Conservation (phyloP, 2,888 invertebrate species). For the Ichneumon xanthorius region DNA sequence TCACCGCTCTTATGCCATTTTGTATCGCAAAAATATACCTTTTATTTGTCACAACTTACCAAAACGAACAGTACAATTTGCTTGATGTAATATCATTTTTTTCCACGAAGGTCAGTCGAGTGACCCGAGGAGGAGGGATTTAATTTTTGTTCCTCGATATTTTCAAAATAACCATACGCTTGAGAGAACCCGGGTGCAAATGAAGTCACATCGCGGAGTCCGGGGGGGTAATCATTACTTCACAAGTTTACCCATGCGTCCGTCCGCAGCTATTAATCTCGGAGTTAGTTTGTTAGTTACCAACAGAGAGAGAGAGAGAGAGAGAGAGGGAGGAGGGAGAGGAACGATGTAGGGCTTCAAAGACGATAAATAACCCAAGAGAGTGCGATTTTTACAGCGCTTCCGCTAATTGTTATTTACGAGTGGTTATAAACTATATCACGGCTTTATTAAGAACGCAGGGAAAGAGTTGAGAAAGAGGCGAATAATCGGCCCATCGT, state of each 20-base stretch:
- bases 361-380: conserved; percentile 74
- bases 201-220: conserved; percentile 71
- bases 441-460: conserved; percentile 77
- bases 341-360: conserved; percentile 26
- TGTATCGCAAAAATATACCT: not conserved
- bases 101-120: conserved; percentile 17
- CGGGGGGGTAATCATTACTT: conserved; percentile 75
- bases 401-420: conserved; percentile 82
- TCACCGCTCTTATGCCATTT: conserved; percentile 6
- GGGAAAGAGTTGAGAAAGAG: conserved; percentile 30
- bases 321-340: conserved; percentile 38
- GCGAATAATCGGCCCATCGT: conserved; percentile 55
- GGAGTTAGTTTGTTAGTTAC: conserved; percentile 79
- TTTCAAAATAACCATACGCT: conserved; percentile 13
- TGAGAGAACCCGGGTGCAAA: conserved; percentile 69
- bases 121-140: conserved; percentile 7
- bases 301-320: conserved; percentile 56
- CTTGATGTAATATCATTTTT: conserved; percentile 19
- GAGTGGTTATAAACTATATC: conserved; percentile 79
- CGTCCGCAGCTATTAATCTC: conserved; percentile 79
- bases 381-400: conserved; percentile 75
- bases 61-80: conserved; percentile 8
- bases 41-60: conserved; percentile 20
- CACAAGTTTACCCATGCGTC: conserved; percentile 74
- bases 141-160: conserved; percentile 28